Evolutionary conservation across 2,797 vertebrate genomes (phyloP), one percentile per base, ranked within the genome.

Genomic region (Gadopsis marmoratus): DNA sequence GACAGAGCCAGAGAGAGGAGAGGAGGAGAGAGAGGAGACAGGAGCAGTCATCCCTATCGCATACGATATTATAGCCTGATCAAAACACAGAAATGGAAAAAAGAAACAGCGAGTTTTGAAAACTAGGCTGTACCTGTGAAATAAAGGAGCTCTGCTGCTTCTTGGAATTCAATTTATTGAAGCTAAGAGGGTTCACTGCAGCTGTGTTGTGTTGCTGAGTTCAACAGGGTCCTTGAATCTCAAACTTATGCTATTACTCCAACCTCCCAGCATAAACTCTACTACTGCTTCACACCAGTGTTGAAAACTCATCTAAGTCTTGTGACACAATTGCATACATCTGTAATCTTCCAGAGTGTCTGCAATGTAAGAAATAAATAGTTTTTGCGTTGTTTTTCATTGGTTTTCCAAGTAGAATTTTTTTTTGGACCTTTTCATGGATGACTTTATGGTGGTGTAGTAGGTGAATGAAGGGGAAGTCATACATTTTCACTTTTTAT

Each of bases 51-150:
- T 94, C 89, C 86, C 88, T 94, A 89, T 90, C 94, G 90, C 89
- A 93, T 94, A 95, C 96, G 91, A 94, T 94, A 97, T 97, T 96
- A 96, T 88, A 90, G 84, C 88, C 85, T 62, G 90, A 93, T 93
- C 86, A 87, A 88, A 91, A 79, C 78, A 53, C 37, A 35, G 62
- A 74, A 77, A 66, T 50, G 70, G 71, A 59, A 61, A 66, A 82
- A 71, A 61, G 50, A 60, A 74, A 43, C 33, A 29, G 13, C 4
- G 13, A 45, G 65, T 71, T 82, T 53, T 86, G 63, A 87, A 88
- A 93, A 74, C 66, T 19, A 41, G 74, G 43, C 43, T 55, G 64
- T 64, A 63, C 65, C 69, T 73, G 67, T 64, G 78, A 85, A 84
- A 87, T 85, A 72, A 81, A 87, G 72, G 68, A 82, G 61, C 78